Conservation (phyloP, 2,113 vertebrate genomes). For the Phyllostomus hastatus region DNA sequence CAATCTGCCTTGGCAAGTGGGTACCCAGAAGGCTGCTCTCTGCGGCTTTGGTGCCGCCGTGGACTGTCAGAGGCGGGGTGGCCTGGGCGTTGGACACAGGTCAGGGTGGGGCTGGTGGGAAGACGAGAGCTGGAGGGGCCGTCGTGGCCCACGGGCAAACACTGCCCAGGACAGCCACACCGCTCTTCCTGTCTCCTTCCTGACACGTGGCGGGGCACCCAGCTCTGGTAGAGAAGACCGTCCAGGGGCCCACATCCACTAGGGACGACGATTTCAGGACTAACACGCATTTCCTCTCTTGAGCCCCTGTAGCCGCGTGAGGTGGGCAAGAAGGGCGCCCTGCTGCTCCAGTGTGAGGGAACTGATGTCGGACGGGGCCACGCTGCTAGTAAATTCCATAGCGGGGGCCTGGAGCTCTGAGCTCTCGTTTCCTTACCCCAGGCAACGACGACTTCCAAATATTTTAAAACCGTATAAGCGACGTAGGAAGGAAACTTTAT, state of each 20-base stretch:
- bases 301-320: neutral
- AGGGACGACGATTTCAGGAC: neutral
- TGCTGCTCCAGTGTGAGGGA: neutral
- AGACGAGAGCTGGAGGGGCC: neutral
- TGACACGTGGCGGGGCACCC: no score
- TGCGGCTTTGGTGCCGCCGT: fast-evolving
- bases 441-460: neutral
- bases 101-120: neutral
- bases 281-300: neutral
- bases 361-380: neutral
- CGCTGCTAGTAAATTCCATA: neutral
- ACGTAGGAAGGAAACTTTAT: neutral
- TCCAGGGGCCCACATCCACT: neutral
- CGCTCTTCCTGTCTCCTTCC: neutral
- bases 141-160: neutral
- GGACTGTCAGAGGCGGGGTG: neutral
- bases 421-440: neutral
- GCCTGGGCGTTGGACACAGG: neutral
- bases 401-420: neutral
- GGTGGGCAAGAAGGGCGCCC: neutral
- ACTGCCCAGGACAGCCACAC: neutral
- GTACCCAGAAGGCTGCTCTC: neutral
- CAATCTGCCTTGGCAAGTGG: neutral
- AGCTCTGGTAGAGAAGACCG: neutral
- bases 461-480: neutral